These are phyloP conservation scores for Mylabris phalerata DNA, from an alignment of 1,140 invertebrate species.

Conservation along the genomic window DNA sequence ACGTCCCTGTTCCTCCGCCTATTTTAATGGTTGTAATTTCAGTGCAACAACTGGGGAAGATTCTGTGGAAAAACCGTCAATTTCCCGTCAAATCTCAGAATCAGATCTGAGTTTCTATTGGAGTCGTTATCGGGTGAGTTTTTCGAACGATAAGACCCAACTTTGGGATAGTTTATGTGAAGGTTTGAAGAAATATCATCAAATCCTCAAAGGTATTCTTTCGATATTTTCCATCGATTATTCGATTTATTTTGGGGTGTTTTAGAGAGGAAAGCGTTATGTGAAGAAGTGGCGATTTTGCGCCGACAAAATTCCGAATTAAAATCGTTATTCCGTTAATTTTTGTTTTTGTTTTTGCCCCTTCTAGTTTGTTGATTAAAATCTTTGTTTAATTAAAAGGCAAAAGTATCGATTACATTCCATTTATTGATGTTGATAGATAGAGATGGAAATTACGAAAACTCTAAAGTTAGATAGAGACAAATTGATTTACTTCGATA, in stretches of 20 bases:
- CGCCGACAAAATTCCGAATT: constrained; percentile 32
- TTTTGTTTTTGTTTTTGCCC: no score
- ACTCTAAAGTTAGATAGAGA: no score
- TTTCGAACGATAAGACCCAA: constrained; percentile 43
- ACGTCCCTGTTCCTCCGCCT: no score
- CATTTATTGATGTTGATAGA: no score
- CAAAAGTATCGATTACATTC: no score
- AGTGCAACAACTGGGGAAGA: constrained; percentile 3
- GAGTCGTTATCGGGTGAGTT: constrained; percentile 42
- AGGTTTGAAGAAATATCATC: constrained; percentile 50
- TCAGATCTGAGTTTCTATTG: constrained; percentile 49
- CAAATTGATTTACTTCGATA: no score
- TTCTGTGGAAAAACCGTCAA: constrained; percentile 30
- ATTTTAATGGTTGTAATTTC: no score
- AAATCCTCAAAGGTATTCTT: constrained; percentile 34
- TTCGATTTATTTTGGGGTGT: not conserved
- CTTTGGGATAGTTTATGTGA: constrained; percentile 50
- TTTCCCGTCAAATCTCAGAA: constrained; percentile 44
- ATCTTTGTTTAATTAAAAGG: no score
- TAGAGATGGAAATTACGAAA: no score
- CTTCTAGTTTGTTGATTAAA: no score
- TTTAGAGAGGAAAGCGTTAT: constrained; percentile 31
- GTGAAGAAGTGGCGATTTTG: constrained; percentile 32
- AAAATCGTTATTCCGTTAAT: not conserved
- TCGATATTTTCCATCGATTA: not conserved